Evolutionary conservation across 1,140 invertebrate genomes (phyloP).

Genomic region (Periplaneta americana): DNA sequence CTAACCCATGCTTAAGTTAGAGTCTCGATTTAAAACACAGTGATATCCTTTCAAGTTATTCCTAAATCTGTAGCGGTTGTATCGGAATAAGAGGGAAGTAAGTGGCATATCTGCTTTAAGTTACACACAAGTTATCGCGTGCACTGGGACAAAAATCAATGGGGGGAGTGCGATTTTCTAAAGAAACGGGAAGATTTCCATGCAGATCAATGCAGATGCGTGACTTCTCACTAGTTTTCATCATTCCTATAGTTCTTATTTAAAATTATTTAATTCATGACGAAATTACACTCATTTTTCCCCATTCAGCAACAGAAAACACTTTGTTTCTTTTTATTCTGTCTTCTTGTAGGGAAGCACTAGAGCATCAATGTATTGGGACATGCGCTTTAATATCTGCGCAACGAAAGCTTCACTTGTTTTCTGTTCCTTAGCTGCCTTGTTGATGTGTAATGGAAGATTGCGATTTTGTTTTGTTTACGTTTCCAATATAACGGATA

Average conservation of each 20-base stretch:
- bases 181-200: background rate
- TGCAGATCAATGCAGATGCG: background rate
- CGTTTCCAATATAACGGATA: background rate
- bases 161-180: background rate
- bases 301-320: background rate
- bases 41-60: no score
- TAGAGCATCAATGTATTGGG: background rate
- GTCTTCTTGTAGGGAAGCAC: background rate
- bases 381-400: no score
- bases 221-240: background rate
- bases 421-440: background rate
- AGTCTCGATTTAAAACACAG: no score
- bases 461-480: background rate
- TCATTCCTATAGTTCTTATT: background rate
- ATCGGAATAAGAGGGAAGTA: no score
- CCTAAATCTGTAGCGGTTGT: no score
- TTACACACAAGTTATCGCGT: background rate
- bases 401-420: background rate
- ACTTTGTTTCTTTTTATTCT: background rate
- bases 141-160: background rate
- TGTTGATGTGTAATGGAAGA: background rate
- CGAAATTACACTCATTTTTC: background rate
- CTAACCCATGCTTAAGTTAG: no score
- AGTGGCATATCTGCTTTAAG: background rate
- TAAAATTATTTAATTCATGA: background rate